Percentiles rank a stretch among this genome's conserved stretches.
Evolutionary conservation across 1,140 invertebrate species (phyloP).

Genomic region (Prorops nasuta): DNA sequence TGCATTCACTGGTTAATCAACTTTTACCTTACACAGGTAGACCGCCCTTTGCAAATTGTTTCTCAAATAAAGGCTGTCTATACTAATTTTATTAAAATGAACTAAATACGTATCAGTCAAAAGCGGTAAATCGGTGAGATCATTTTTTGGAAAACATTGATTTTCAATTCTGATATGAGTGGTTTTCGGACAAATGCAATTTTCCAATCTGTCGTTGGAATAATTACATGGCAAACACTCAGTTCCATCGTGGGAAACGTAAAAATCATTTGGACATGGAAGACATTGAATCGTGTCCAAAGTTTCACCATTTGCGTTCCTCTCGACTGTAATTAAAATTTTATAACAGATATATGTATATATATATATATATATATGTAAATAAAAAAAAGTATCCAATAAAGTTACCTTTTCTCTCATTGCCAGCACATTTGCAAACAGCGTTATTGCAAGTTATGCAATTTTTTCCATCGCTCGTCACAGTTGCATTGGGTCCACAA

Average conservation of each 20-base stretch:
- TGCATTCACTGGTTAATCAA: too few species aligned
- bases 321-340: constrained; percentile 48
- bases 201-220: constrained; percentile 16
- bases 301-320: constrained; percentile 46
- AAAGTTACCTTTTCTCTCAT: constrained; percentile 44
- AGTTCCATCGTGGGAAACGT: constrained; percentile 43
- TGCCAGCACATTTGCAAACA: constrained; percentile 39
- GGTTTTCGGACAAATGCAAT: constrained; percentile 32
- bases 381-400: not conserved
- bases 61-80: constrained; percentile 57
- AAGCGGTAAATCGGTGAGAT: constrained; percentile 39
- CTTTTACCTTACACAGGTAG: constrained; percentile 58
- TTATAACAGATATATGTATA: constrained; percentile 3
- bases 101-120: constrained; percentile 43
- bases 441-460: constrained; percentile 44
- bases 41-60: constrained; percentile 52
- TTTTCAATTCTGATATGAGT: constrained; percentile 39
- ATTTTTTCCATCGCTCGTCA: constrained; percentile 39
- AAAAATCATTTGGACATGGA: constrained; percentile 49
- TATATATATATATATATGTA: constrained; percentile 3
- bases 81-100: constrained; percentile 40
- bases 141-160: constrained; percentile 47
- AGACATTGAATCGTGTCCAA: constrained; percentile 46
- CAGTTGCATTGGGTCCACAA: constrained; percentile 35
- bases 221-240: constrained; percentile 52